Evolutionary conservation across 2,888 invertebrate species (phyloP), one percentile per base, ranked within the genome.

Genomic region (Tetropium fuscum): DNA sequence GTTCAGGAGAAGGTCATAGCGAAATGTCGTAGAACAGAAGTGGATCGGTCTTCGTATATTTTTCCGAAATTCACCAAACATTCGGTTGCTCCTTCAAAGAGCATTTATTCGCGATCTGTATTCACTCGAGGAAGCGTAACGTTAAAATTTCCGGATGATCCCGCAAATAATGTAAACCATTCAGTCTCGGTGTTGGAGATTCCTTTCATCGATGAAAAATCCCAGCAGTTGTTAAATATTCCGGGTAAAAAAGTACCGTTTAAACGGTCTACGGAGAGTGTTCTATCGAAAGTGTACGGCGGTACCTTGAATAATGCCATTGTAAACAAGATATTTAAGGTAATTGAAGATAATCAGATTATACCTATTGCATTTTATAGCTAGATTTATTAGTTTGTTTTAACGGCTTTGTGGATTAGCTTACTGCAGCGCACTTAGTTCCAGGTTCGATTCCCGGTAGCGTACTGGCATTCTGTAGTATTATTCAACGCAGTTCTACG

Each of bases 41-140:
- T 34, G 18, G 38, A 60, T 30, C 36, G 58, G 3, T 38, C 53
- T 1, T 53, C 41, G 8, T 67, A 59, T 53, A 53, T 56, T 16
- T 63, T 65, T 44, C 57, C 65, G 6, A 64, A 67, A 65, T 59
- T 71, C 34, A 55, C 59, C 1, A 72, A 66, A 45, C 64, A 70
- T 41, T 58, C 70, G 51, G 68, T 74, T 36, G 70, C 71, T 18
- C 75, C 75, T 32, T 60, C 64, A 27, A 60, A 58, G 48, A 58
- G 57, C 48, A 41, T 58, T 3, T 69, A 58, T 48, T 67, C 69
- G 11, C 40, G 66, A 20, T 62, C 69, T 10, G 60, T 63, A 25
- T 63, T 66, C 40, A 53, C 41, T 6, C 36, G 18, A 3, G 34
- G 41, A 4, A 43, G 40, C 7, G 47, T 61, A 8, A 43, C 54